Evolutionary conservation across 2,797 vertebrate genomes (phyloP).

Genomic region (Malurus splendens): DNA sequence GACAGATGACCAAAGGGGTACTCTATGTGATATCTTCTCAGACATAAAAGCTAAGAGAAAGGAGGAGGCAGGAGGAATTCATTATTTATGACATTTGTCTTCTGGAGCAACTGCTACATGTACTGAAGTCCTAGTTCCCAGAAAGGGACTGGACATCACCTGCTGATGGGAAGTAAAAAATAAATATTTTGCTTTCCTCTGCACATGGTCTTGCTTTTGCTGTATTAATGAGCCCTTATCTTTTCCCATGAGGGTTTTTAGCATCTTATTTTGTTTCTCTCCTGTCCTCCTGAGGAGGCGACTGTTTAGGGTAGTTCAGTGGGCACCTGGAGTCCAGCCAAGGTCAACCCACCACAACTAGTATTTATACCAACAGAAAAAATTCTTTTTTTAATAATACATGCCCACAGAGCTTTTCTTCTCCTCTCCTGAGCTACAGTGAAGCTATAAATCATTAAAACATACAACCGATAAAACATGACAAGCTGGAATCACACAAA

Average conservation of each 20-base stretch:
- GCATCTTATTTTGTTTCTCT: neutral
- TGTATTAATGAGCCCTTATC: neutral
- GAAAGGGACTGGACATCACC: neutral
- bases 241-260: neutral
- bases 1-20: neutral
- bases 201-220: neutral
- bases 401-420: neutral
- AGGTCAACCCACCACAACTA: neutral
- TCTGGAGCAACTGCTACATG: neutral
- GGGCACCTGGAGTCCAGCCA: neutral
- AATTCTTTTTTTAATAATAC: neutral
- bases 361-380: neutral
- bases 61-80: rapidly evolving
- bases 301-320: neutral
- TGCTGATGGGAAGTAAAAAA: neutral
- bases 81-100: neutral
- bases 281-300: neutral
- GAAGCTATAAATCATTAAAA: conserved; percentile 56
- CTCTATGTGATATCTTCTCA: neutral
- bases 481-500: conserved; percentile 40
- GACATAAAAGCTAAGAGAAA: neutral
- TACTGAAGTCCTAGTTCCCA: neutral
- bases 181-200: neutral
- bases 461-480: conserved; percentile 49
- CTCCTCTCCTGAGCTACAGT: neutral